phyloP scores from a whole-genome alignment of 23 tunicate genomes.

The Pegea sp. region DNA sequence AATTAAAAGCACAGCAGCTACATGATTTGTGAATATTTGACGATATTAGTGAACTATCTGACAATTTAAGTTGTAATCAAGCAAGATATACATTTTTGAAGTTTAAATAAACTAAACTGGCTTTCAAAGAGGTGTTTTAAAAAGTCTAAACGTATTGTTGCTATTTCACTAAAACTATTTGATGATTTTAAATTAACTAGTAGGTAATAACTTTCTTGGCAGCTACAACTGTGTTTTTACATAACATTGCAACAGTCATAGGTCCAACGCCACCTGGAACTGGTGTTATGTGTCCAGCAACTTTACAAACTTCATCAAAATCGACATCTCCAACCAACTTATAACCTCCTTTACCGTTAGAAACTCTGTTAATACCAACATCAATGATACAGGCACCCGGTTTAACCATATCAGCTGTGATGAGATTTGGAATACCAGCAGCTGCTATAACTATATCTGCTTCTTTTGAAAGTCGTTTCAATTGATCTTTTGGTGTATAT shows the following conservation, averaged over 20 bases:
- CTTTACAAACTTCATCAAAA: constrained; percentile 70
- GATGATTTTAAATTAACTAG: constrained; percentile 1
- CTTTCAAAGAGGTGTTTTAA: no score
- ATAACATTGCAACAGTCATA: constrained; percentile 89
- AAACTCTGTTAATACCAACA: constrained; percentile 77
- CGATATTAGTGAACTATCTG: no score
- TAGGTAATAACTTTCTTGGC: constrained; percentile 14
- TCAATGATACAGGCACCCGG: constrained; percentile 86
- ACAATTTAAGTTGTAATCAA: no score
- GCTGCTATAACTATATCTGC: constrained; percentile 83
- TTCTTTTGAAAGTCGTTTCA: constrained; percentile 43
- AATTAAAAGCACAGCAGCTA: no score
- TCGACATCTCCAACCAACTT: constrained; percentile 93
- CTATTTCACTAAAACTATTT: no score
- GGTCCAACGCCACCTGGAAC: constrained; percentile 99
- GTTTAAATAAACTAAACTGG: no score
- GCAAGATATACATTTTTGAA: no score
- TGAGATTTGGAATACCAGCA: constrained; percentile 76
- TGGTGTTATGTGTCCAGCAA: constrained; percentile 89
- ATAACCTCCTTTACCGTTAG: constrained; percentile 33
- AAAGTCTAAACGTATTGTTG: no score
- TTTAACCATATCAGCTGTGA: constrained; percentile 90
- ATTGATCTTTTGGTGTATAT: constrained; percentile 69
- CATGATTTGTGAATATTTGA: no score
- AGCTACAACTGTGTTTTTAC: constrained; percentile 72